Evolutionary conservation across 2,113 vertebrate genomes (phyloP).

Genomic region (Myodes glareolus): DNA sequence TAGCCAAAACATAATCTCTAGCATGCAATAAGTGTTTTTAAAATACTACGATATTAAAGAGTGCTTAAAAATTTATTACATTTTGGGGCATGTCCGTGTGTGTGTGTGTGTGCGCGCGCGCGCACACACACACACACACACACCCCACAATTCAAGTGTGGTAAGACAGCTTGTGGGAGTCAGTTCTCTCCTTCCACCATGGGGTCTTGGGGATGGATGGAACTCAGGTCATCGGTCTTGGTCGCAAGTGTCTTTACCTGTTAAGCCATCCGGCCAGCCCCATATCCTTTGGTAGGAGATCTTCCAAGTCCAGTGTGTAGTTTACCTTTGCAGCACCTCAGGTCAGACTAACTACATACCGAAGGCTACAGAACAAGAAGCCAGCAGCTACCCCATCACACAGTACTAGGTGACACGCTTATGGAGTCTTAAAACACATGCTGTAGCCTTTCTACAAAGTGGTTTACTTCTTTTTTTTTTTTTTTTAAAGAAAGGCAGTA

Average conservation of each 20-base stretch:
- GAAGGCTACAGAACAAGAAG: neutral
- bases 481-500: neutral
- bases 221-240: neutral
- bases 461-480: constrained; percentile 22
- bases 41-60: constrained; percentile 11
- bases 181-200: neutral
- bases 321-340: neutral
- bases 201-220: neutral
- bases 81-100: neutral
- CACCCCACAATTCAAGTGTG: neutral
- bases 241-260: neutral
- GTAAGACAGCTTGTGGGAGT: neutral
- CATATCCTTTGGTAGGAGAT: neutral
- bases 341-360: neutral
- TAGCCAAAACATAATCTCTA: neutral
- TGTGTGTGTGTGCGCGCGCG: too few relatives aligned
- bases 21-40: neutral
- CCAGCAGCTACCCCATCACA: neutral
- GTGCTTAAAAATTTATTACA: neutral
- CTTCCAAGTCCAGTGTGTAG: neutral
- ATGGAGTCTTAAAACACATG: neutral
- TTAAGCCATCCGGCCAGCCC: neutral
- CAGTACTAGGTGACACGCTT: neutral
- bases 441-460: neutral
- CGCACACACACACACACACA: too few relatives aligned